Evolutionary conservation across 2,113 vertebrate genomes (phyloP), one percentile per base, ranked within the genome.

Genomic region (Proterorhinus semilunaris): DNA sequence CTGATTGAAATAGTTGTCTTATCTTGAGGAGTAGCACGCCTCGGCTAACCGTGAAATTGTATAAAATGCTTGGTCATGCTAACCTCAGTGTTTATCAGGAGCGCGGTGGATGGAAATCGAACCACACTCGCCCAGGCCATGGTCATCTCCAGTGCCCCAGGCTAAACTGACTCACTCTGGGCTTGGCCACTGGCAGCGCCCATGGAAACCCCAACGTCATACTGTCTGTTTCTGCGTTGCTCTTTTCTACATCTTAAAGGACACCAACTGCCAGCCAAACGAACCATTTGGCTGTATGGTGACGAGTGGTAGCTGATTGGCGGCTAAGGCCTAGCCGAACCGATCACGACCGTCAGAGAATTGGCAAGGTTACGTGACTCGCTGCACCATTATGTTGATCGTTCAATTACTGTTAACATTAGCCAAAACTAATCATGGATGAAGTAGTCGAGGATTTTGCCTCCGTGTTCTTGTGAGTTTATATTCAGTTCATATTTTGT

Each of bases 81-180:
- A 72, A 79, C 78, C 77, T 75, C 8, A 48, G 78, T 83, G 87
- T 65, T 21, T n/a, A 62, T 57, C 12, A 67, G 46, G 51, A 5
- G 49, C 46, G 76, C 65, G 70, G 67, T 62, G 68, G 69, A 72
- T 83, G 74, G 74, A 82, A 84, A 75, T 2, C 47, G 62, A 64
- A 45, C 78, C 78, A 52, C 66, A 17, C 63, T 53, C 52, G 27
- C 66, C 75, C 80, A 59, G 68, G 69, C n/a, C 79, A 70, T 61
- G 53, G 70, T 62, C 63, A 71, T 76, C 67, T 65, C 67, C 66
- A 64, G 54, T 13, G 27, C 27, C 27, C 59, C 54, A 45, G 86
- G 84, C 52, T 66, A 81, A 88, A 84, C 61, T 86, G 87, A 90
- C 80, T 91, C 91, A 43, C 65, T 72, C 62, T 65, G 79, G 75